Conservation (phyloP, 2,888 invertebrate species). For the Agrochola litura region DNA sequence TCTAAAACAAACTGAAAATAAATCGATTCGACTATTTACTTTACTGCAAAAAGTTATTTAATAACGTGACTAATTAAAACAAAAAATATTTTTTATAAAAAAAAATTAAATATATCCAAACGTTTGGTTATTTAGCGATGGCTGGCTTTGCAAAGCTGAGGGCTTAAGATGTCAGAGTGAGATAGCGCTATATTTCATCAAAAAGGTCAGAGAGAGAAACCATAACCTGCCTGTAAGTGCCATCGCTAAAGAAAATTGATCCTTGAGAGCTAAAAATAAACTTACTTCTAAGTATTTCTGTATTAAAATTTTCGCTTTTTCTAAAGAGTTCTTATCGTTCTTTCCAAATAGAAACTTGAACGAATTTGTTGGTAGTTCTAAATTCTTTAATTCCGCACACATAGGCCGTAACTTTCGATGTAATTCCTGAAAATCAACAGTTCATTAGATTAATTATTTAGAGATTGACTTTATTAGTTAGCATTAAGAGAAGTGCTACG, state of each 20-base stretch:
- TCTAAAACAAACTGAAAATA: constrained; percentile 94
- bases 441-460: neutral
- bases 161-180: neutral
- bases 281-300: constrained; percentile 96
- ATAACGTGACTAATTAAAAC: no score
- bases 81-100: neutral
- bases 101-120: neutral
- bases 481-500: neutral
- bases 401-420: constrained; percentile 96
- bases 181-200: neutral
- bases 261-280: constrained; percentile 47
- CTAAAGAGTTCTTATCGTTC: constrained; percentile 94
- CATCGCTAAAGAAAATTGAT: neutral
- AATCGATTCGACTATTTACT: constrained; percentile 49
- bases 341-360: constrained; percentile 96
- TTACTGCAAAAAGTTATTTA: neutral
- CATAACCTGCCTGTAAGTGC: neutral
- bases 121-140: neutral
- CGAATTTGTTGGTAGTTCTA: constrained; percentile 95
- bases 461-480: neutral
- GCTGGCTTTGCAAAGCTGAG: neutral
- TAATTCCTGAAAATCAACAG: constrained; percentile 90
- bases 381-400: constrained; percentile 94
- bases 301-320: constrained; percentile 95
- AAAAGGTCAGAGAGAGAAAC: neutral